Evolutionary conservation across 2,113 vertebrate genomes (phyloP), one percentile per base, ranked within the genome.

Genomic region (Hydrolagus affinis): DNA sequence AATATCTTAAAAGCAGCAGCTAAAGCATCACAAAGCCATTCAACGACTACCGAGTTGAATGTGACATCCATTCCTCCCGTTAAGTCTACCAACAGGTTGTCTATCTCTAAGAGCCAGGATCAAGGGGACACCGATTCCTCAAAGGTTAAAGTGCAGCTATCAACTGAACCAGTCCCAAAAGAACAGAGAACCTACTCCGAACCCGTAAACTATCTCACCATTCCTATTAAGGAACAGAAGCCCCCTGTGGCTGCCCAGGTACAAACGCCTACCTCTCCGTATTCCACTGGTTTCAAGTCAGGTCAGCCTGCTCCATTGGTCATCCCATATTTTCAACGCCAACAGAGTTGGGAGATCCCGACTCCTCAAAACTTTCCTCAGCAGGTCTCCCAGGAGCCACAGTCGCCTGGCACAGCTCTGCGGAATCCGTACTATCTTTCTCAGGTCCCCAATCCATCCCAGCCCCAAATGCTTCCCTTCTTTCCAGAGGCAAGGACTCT

Each of bases 291-390:
- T 17, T 30, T 68, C 17, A 83, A 83, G 66, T 0, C 78, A 75
- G 56, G 56, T 57, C 44, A 44, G 44, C 44, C 44, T 44, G 17
- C 32, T 56, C 21, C 73, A n/a, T 57, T 44, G 17, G 8, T 30
- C 28, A 32, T 83, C 25, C 78, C 78, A 19, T 83, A 83, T 11
- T 83, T 83, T 32, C 78, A 83, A 17, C 78, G 66, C 21, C 78
- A 83, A 62, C 78, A 10, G 14, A 83, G 78, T 9, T 25, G 64
- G 25, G 78, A 83, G 62, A 2, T 30, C 4, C 25, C 23, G 4
- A 62, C 66, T 21, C 62, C 78, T 68, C 62, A 64, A 66, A 10
- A 32, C 62, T 0, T 32, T 32, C 66, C 78, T 83, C 60, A 15
- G 9, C 78, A 28, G 2, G 23, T 80, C 62, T 3, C 60, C 15